Percentiles rank a stretch among this genome's conserved stretches.
Evolutionary conservation across 2,888 invertebrate species (phyloP).

Genomic region (Busseola fusca): DNA sequence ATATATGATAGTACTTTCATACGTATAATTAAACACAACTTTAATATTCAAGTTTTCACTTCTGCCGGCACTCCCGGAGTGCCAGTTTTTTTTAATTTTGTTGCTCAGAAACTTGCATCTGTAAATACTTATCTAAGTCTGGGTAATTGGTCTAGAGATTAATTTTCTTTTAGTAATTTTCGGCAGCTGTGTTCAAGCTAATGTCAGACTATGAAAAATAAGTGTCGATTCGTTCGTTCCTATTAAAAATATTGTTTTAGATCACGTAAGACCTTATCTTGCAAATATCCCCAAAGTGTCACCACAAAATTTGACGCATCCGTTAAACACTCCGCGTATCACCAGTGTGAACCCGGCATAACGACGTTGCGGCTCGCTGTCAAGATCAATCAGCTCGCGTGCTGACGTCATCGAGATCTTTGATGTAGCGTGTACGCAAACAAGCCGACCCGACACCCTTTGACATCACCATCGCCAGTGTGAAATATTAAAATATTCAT

Average conservation of each 20-base stretch:
- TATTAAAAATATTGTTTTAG: not conserved
- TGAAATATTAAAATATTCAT: constrained; percentile 79
- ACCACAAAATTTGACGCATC: not conserved
- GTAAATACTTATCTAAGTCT: not conserved
- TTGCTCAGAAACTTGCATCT: not conserved
- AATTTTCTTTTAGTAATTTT: not conserved
- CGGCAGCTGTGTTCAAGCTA: not conserved
- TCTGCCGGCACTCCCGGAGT: no score
- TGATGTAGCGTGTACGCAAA: constrained; percentile 60
- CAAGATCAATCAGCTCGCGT: constrained; percentile 33
- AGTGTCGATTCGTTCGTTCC: not conserved
- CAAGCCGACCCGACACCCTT: constrained; percentile 63
- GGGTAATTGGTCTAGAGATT: not conserved
- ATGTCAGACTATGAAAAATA: not conserved
- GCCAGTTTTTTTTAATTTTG: not conserved
- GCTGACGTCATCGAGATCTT: constrained; percentile 53
- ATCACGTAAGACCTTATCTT: not conserved
- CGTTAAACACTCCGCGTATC: no score
- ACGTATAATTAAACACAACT: no score
- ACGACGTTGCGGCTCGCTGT: no score
- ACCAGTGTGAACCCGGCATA: no score
- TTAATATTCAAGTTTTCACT: no score
- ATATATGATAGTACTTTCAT: no score
- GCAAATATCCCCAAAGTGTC: constrained; percentile 12
- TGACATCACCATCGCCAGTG: constrained; percentile 60